phyloP scores from a whole-genome alignment of 2,888 invertebrate species.

The Chloroclysta siterata region DNA sequence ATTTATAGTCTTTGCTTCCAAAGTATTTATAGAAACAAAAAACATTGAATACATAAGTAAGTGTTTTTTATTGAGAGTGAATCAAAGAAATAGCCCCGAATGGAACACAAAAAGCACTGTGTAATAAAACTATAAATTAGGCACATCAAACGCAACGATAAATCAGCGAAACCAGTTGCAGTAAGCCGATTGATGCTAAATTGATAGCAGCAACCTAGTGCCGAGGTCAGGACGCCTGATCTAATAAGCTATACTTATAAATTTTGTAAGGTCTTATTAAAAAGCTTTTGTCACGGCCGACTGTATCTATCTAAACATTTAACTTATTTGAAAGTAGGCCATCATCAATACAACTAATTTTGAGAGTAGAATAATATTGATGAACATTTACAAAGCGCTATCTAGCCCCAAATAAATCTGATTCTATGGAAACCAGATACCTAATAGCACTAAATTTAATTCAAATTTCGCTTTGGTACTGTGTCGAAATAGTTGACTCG shows the following conservation, averaged over 20 bases:
- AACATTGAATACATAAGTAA: too few species aligned
- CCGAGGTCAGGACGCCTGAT: slow-evolving; percentile 32
- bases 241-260: slow-evolving; percentile 9
- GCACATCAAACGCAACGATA: slow-evolving; percentile 17
- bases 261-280: background rate
- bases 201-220: slow-evolving; percentile 43
- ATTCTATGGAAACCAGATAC: too few species aligned
- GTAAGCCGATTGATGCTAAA: slow-evolving; percentile 53
- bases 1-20: too few species aligned
- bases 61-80: background rate
- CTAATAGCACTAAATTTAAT: too few species aligned
- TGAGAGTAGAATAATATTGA: too few species aligned
- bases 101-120: background rate
- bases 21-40: too few species aligned
- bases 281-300: too few species aligned
- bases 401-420: too few species aligned
- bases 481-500: background rate
- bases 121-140: background rate
- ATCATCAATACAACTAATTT: too few species aligned
- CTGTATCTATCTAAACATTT: too few species aligned
- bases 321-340: too few species aligned
- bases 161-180: slow-evolving; percentile 42
- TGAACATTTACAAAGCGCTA: too few species aligned
- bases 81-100: slow-evolving; percentile 13
- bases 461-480: background rate